A percentile compares a stretch with the other conserved stretches of the same genome.
Conservation (phyloP, 2,113 vertebrate species). For the Accipiter virgatus region DNA sequence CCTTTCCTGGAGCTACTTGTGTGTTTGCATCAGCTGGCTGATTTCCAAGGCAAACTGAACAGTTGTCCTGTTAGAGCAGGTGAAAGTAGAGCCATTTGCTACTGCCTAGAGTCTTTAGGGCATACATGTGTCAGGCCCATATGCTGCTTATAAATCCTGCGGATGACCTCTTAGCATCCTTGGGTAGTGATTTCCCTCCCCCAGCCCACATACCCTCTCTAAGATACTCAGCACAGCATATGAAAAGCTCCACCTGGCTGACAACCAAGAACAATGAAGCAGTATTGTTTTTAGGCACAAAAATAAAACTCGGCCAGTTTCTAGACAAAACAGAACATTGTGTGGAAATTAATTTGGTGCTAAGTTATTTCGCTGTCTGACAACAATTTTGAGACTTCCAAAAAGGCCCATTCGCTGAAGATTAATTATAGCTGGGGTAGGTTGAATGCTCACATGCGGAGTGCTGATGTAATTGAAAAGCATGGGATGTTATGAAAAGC, state of each 20-base stretch:
- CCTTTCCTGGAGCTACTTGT: conserved; percentile 41
- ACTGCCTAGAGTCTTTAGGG: conserved; percentile 61
- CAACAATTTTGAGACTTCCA: conserved; percentile 56
- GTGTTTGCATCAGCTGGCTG: conserved; percentile 55
- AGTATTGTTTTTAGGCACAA: conserved; percentile 65
- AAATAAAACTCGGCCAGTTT: conserved; percentile 55
- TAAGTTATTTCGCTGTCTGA: conserved; percentile 67
- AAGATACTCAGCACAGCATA: background rate
- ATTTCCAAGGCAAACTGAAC: conserved; percentile 66
- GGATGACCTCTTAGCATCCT: conserved; percentile 63
- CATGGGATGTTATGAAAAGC: background rate
- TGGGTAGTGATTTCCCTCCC: conserved; percentile 16
- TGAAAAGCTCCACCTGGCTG: conserved; percentile 71
- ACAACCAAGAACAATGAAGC: conserved; percentile 70
- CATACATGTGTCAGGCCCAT: conserved; percentile 60
- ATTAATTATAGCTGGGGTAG: conserved; percentile 42
- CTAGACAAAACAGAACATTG: conserved; percentile 71
- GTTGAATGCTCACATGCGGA: background rate
- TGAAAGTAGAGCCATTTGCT: conserved; percentile 67
- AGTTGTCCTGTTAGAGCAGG: conserved; percentile 72
- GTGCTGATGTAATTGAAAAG: conserved; percentile 34
- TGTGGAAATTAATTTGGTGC: conserved; percentile 70
- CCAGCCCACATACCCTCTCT: background rate
- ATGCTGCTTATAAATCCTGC: conserved; percentile 66
- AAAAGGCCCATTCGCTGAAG: conserved; percentile 24